These are phyloP conservation scores for Pampus argenteus DNA, from an alignment of 2,797 vertebrate species.

Conservation along the genomic window DNA sequence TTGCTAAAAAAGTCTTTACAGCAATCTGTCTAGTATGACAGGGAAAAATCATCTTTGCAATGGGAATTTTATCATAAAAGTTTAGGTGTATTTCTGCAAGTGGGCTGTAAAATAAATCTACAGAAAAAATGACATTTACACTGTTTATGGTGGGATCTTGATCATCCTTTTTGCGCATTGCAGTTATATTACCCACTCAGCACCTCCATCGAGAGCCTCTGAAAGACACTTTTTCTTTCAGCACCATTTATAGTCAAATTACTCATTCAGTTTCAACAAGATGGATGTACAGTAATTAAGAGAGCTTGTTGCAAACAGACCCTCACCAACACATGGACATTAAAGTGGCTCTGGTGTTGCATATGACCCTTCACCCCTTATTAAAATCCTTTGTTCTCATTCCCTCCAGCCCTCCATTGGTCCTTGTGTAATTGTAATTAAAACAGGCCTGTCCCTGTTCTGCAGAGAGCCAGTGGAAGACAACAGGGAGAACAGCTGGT, in stretches of 20 bases:
- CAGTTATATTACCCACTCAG: conserved; percentile 27
- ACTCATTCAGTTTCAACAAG: conserved; percentile 15
- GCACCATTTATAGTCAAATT: conserved; percentile 14
- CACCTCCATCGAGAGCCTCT: conserved; percentile 15
- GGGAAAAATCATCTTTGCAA: not conserved
- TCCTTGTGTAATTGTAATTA: conserved; percentile 56
- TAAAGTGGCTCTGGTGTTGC: conserved; percentile 3
- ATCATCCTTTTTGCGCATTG: conserved; percentile 4
- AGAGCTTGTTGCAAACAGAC: conserved; percentile 30
- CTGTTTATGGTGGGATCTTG: conserved; percentile 14
- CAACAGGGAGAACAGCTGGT: conserved; percentile 64
- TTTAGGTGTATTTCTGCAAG: not conserved
- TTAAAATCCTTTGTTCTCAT: conserved; percentile 53
- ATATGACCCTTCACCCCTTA: conserved; percentile 46
- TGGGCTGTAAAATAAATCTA: not conserved
- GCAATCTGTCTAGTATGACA: not conserved
- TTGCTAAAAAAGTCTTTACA: not conserved
- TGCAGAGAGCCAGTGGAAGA: conserved; percentile 25
- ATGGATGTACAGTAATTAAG: conserved; percentile 36
- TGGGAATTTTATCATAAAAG: not conserved
- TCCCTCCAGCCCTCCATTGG: conserved; percentile 20
- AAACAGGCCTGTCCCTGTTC: conserved; percentile 38
- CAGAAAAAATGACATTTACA: not conserved
- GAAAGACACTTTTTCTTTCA: conserved; percentile 9
- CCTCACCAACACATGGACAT: conserved; percentile 12